Evolutionary conservation across 2,113 vertebrate species (phyloP), one percentile per base, ranked within the genome.

Genomic region (Thinocorus orbignyianus): DNA sequence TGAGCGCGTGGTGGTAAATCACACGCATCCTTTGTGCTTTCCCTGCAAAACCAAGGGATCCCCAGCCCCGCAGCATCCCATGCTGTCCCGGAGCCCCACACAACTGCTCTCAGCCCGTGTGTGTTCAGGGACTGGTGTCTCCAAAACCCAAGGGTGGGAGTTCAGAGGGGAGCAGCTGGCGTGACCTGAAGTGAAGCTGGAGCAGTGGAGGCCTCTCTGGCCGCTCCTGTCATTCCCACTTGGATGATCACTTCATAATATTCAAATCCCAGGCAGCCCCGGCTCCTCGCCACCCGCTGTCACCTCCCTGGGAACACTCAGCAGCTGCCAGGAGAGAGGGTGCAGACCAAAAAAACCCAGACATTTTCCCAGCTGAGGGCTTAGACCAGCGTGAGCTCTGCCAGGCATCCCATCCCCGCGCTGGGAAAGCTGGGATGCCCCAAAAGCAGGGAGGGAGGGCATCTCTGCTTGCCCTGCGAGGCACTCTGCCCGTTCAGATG

Each of bases 371-470:
- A 37, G 73, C 26, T 6, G 3, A 79, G 52, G 22, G 3, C 20
- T 61, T 41, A 9, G 26, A 7, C 30, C 18, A 19, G 13, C 0
- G 0, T 2, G 39, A 41, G 28, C 68, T 35, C 26, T 13, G 16
- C 0, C 0, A 77, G 20, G 49, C 31, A 54, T 37, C 55, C 24
- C 9, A 8, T 7, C 16, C 12, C 9, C 2, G 2, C 0, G 0
- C 10, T 3, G 31, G 28, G 22, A 49, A 46, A 60, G 57, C 24
- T 13, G 11, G 4, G 16, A 48, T 1, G 1, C 30, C 23, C 49
- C 33, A 9, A 10, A 64, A 58, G 1, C 7, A 25, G 33, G 1
- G 0, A 49, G 41, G 46, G 49, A 60, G 33, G 16, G 14, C 4
- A 4, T 13, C 33, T 42, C 73, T 1, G 4, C 31, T 44, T 9